These are phyloP conservation scores for Trachelus tabidus DNA, from an alignment of 2,888 invertebrate genomes.

Conservation along the genomic window DNA sequence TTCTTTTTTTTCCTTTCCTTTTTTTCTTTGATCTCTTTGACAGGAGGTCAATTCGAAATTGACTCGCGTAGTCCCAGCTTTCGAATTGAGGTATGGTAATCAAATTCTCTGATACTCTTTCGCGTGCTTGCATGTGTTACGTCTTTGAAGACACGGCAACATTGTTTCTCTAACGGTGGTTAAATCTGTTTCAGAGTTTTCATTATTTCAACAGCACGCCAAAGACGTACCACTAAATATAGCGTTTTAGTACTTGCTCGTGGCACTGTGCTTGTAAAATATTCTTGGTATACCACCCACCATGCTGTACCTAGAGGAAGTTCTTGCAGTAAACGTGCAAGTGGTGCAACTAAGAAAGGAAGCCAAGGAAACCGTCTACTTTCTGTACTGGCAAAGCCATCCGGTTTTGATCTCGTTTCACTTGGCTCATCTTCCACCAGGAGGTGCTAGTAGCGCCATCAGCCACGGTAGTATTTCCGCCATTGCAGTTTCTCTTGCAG, in stretches of 20 bases:
- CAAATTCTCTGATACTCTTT: background rate
- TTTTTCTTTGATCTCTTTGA: background rate
- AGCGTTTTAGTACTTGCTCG: constrained; percentile 10
- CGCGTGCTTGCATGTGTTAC: background rate
- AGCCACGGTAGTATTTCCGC: background rate
- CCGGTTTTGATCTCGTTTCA: background rate
- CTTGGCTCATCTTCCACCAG: background rate
- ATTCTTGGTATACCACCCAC: background rate
- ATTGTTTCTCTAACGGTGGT: background rate
- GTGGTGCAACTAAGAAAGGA: background rate
- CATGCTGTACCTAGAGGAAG: background rate
- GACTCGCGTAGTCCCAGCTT: background rate
- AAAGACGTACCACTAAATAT: constrained; percentile 3
- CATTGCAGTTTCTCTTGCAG: background rate
- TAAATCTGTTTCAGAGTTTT: constrained; percentile 1
- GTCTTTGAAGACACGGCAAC: background rate
- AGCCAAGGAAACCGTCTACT: background rate
- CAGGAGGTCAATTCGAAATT: background rate
- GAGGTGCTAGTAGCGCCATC: background rate
- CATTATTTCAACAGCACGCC: background rate
- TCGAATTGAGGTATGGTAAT: background rate
- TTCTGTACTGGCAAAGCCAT: background rate
- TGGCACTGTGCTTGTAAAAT: background rate
- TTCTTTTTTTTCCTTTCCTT: background rate
- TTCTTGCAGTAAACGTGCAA: background rate